These are phyloP conservation scores for Omphaloscelis lunosa DNA, from an alignment of 2,888 invertebrate genomes.

Conservation along the genomic window DNA sequence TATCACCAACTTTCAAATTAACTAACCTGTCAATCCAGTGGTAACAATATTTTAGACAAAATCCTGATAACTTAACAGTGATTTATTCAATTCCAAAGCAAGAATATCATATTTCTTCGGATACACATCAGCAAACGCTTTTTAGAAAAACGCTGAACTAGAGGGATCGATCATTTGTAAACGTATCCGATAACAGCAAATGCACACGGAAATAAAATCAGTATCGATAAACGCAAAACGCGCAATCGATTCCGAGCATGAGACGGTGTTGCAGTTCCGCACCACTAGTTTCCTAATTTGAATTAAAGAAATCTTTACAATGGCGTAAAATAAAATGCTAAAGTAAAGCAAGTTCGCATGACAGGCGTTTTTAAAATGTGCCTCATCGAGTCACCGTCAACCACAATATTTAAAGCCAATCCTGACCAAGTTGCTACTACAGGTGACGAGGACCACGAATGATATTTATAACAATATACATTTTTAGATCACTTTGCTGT, in stretches of 20 bases:
- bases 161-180: conserved; percentile 8
- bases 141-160: conserved; percentile 25
- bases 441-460: neutral
- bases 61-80: neutral
- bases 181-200: conserved; percentile 22
- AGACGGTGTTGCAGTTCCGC: conserved; percentile 28
- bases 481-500: neutral
- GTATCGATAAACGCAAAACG: conserved; percentile 10
- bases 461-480: neutral
- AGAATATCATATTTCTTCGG: neutral
- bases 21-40: conserved; percentile 1
- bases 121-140: neutral
- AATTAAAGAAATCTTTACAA: conserved; percentile 17
- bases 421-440: neutral
- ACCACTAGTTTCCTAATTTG: conserved; percentile 16
- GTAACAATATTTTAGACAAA: neutral
- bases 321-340: conserved; percentile 7
- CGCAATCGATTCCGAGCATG: conserved; percentile 42
- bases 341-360: neutral
- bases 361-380: neutral
- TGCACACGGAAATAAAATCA: conserved; percentile 22
- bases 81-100: neutral
- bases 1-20: conserved; percentile 22
- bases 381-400: neutral
- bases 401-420: neutral